Conservation (phyloP, 1,140 invertebrate species). For the Pentalonia nigronervosa region DNA sequence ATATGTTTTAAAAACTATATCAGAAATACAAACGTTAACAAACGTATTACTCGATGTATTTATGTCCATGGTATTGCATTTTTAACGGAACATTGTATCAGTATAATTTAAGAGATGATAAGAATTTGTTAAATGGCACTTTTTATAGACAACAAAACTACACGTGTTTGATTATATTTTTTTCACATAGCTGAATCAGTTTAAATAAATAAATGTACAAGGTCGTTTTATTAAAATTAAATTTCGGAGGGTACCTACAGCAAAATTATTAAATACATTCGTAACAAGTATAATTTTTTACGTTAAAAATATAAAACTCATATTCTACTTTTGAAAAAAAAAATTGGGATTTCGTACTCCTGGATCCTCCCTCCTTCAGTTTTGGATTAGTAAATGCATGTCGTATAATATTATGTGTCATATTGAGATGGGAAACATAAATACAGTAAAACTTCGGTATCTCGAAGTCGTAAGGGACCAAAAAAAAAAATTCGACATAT, state of each 20-base stretch:
- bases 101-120: background rate
- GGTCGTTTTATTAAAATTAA: background rate
- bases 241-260: no score
- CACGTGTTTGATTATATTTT: background rate
- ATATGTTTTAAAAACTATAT: background rate
- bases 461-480: no score
- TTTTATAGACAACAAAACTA: background rate
- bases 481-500: no score
- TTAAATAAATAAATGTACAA: background rate
- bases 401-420: background rate
- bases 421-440: background rate
- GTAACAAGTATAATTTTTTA: no score
- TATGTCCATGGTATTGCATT: background rate
- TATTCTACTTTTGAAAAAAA: no score
- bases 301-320: no score
- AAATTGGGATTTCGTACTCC: no score
- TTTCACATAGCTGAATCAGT: background rate
- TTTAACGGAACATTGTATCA: background rate
- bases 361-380: background rate
- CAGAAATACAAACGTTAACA: background rate
- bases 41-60: background rate
- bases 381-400: background rate
- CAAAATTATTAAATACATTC: no score
- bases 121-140: background rate
- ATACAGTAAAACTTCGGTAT: no score